Base-by-base conservation (phyloP, 2,797 vertebrate species). In the Clarias laeviceps region DNA sequence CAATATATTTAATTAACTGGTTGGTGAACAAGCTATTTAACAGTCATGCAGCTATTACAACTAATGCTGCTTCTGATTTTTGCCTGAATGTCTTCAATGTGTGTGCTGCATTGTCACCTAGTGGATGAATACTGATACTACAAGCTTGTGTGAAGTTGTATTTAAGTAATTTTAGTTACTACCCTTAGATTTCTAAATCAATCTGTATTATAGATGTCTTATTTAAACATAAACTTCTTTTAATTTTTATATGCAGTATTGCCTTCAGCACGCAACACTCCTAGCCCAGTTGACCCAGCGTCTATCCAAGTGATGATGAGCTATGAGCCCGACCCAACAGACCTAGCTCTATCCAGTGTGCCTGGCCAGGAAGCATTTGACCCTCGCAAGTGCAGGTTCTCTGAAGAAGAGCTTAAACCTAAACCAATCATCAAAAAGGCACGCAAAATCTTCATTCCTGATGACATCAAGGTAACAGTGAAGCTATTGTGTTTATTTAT, bases 391-490 rank as follows among this genome's bases (percentile, higher is more conserved):
- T 95, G 93, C 94, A 97, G 97, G 91, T 97, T 97, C 93, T 96
- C 96, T 0, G 96, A 97, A 59, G 96, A 97, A 56, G 97, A 97
- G 91, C 95, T 97, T 86, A 97, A 97, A 87, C 97, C 97, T 1
- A 97, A 97, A 88, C 97, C 97, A 4, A 96, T 97, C 96, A 97
- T 97, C 91, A 97, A 97, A 94, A 97, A 97, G 91, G 96, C 97
- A 73, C 96, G 96, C 83, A 97, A 97, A 91, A 91, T 97, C 91
- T 97, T 97, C 92, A 96, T 97, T 90, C 95, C 96, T 0, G 96
- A 97, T 5, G 96, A 97, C 88, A 92, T 97, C 93, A 97, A 97
- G 96, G 97, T 97, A 96, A 96, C 88, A 95, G 45, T 94, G 95
- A 95, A 93, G 89, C 94, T 93, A 93, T 11, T 94, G 95, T 89